Base-by-base conservation (phyloP, 1,140 invertebrate species). In the Drosophila leontia region DNA sequence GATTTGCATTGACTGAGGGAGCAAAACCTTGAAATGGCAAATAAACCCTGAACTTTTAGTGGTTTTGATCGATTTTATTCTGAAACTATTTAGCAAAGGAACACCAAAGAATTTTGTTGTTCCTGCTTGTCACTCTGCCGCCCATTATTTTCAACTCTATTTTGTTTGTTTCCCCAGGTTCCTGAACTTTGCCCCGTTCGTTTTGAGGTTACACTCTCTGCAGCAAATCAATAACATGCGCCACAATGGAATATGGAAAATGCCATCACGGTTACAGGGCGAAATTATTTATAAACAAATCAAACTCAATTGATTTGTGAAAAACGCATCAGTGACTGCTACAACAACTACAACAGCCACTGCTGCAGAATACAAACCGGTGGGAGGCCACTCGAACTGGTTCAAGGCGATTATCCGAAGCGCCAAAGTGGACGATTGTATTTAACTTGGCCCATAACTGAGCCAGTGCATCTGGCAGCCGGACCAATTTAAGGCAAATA, bases 231-330 rank as follows among this genome's bases (percentile, higher is more conserved):
- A 81, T 81, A 48, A 67, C 44, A 51, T 55, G 60, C 34, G 42
- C 67, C 32, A 50, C 53, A 50, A 48, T 56, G 35, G 42, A 26
- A 62, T 44, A 29, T 29, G 42, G 47, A 17, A 63, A 64, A 61
- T 53, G 32, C 59, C 64, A 53, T 75, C 41, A 47, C 41, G 42
- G 26, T 65, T 58, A 45, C 58, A 60, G 60, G 44, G 34, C 47
- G 29, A 34, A 51, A 71, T 75, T 64, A 62, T 71, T 82, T 78
- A 67, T 60, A 82, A 83, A 77, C 76, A 88, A 87, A 83, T 83
- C 60, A 80, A 72, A 77, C 51, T 51, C 84, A 88, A 87, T 87
- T 88, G 84, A 53, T n/a, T 55, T 62, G 50, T 80, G 39, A 59
- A 75, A 69, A 58, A 75, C 75, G 59, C 64, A 72, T 50, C 48